phyloP scores from a whole-genome alignment of 2,797 vertebrate species.

The Bradypus variegatus region DNA sequence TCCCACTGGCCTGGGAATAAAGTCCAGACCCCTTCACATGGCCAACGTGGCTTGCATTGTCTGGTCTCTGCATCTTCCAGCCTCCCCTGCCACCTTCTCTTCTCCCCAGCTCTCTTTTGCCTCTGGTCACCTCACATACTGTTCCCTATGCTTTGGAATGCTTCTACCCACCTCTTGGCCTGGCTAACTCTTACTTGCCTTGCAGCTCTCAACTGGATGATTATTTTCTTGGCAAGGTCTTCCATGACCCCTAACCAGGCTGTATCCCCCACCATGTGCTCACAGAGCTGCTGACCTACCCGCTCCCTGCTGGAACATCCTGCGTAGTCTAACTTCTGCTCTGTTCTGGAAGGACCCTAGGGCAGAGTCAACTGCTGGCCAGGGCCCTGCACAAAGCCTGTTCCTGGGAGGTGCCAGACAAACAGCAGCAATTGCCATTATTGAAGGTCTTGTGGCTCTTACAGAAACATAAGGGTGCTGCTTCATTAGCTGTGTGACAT shows the following conservation, averaged over 20 bases:
- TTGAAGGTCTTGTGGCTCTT: not conserved
- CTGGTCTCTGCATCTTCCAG: not conserved
- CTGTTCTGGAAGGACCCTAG: not conserved
- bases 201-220: not conserved
- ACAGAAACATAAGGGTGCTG: not conserved
- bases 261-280: not conserved
- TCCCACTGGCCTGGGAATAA: not conserved
- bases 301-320: not conserved
- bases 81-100: not conserved
- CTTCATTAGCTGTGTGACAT: not conserved
- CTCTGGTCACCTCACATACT: not conserved
- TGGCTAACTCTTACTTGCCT: not conserved
- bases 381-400: not conserved
- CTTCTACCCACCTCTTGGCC: not conserved
- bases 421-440: not conserved
- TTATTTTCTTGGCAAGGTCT: not conserved
- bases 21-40: accelerated
- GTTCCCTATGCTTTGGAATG: not conserved
- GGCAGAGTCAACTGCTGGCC: not conserved
- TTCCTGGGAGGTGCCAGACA: not conserved
- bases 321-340: not conserved
- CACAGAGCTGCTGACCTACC: not conserved
- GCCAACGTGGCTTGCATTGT: accelerated
- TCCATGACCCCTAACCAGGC: not conserved
- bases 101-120: not conserved